A percentile compares a stretch with the other conserved stretches of the same genome.
These are phyloP conservation scores for Tadarida brasiliensis DNA, from an alignment of 2,797 vertebrate species.

Conservation along the genomic window DNA sequence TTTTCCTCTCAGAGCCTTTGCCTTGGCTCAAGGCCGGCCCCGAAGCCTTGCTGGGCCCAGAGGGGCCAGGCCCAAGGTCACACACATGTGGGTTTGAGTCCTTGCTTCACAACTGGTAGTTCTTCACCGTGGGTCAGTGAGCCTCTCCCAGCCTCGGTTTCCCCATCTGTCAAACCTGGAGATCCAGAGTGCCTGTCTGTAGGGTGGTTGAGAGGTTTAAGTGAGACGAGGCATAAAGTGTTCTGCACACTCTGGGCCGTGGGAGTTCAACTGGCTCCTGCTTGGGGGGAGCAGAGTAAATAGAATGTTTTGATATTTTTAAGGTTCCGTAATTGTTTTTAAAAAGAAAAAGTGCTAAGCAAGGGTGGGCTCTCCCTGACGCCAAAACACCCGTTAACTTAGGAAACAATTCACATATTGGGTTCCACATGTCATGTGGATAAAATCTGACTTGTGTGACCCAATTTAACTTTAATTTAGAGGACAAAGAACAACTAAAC, in stretches of 20 bases:
- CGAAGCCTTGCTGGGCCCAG: background rate
- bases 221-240: accelerated
- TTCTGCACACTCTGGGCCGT: accelerated
- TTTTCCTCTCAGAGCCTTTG: background rate
- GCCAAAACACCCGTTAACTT: background rate
- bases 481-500: background rate
- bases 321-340: background rate
- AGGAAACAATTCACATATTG: background rate
- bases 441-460: background rate
- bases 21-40: background rate
- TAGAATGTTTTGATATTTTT: background rate
- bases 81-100: background rate
- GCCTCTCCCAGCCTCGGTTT: background rate
- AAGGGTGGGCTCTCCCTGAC: background rate
- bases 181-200: background rate
- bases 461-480: background rate
- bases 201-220: background rate
- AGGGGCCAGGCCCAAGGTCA: background rate
- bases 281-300: background rate
- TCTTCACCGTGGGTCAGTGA: background rate
- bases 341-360: background rate
- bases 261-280: background rate
- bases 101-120: background rate
- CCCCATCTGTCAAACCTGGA: background rate
- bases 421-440: background rate